Conservation (phyloP, 2,113 vertebrate genomes). For the Motacilla tschutschensis region DNA sequence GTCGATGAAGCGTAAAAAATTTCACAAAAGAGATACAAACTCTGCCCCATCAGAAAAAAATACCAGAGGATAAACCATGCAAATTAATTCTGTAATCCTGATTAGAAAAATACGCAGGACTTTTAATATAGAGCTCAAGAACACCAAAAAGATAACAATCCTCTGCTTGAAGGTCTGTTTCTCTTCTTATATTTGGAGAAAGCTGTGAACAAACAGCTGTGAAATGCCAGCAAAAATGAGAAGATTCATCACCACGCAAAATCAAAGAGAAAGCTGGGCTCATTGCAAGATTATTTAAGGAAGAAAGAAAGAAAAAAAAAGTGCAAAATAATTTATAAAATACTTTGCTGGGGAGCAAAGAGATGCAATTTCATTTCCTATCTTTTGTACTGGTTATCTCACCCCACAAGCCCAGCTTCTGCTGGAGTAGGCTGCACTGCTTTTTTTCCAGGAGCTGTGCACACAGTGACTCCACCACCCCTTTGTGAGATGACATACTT, state of each 20-base stretch:
- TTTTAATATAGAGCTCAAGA: constrained; percentile 24
- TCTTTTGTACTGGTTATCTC: not conserved
- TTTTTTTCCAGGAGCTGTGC: not conserved
- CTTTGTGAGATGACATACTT: not conserved
- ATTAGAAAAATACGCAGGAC: constrained; percentile 34
- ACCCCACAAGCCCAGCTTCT: not conserved
- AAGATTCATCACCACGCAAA: not conserved
- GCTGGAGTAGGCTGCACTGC: not conserved
- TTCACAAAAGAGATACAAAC: constrained; percentile 9
- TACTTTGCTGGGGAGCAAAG: not conserved
- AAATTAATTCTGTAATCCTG: constrained; percentile 65
- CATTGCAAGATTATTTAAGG: constrained; percentile 17
- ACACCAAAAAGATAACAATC: constrained; percentile 28
- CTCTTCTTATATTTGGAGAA: constrained; percentile 25
- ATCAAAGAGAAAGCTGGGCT: not conserved
- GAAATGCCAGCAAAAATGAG: constrained; percentile 40
- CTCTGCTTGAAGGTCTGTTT: constrained; percentile 10
- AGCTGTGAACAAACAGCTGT: constrained; percentile 45
- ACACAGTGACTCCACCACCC: not conserved
- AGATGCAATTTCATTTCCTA: not conserved
- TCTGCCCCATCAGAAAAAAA: constrained; percentile 10
- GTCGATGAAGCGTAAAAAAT: not conserved
- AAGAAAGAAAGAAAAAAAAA: not conserved
- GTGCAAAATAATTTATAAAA: not conserved
- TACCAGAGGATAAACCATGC: constrained; percentile 16